These are phyloP conservation scores for Lerema accius DNA, from an alignment of 1,140 invertebrate species.

Conservation along the genomic window DNA sequence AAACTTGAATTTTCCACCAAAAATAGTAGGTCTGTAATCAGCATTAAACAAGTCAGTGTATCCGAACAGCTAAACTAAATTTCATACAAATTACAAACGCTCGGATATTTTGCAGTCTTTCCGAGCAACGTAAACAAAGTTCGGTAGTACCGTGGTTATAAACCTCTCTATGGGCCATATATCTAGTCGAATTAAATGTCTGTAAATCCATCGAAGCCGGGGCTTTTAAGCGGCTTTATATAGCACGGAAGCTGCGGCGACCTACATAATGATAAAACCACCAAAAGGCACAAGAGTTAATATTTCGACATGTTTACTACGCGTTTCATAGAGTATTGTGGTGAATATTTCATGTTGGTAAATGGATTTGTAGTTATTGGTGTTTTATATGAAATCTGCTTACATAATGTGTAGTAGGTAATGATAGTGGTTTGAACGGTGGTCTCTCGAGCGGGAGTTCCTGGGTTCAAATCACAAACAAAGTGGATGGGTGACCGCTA, in stretches of 20 bases:
- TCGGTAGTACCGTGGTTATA: constrained; percentile 31
- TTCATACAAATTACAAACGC: too few relatives aligned
- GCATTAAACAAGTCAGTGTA: too few relatives aligned
- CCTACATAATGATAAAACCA: constrained; percentile 49
- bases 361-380: constrained; percentile 17
- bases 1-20: too few relatives aligned
- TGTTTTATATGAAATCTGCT: too few relatives aligned
- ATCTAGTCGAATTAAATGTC: constrained; percentile 62
- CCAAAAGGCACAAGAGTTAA: constrained; percentile 25
- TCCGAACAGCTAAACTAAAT: background rate
- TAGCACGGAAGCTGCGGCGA: constrained; percentile 58
- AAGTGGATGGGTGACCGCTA: too few relatives aligned
- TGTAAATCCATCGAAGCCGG: constrained; percentile 58
- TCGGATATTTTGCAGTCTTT: constrained; percentile 1
- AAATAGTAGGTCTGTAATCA: too few relatives aligned
- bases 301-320: constrained; percentile 25
- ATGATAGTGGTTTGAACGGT: too few relatives aligned
- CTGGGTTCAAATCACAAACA: too few relatives aligned
- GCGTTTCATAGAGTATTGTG: constrained; percentile 7
- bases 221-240: constrained; percentile 61
- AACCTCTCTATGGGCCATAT: constrained; percentile 56
- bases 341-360: constrained; percentile 6
- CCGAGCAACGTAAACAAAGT: constrained; percentile 8
- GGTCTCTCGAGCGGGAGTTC: too few relatives aligned
- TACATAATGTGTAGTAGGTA: too few relatives aligned